phyloP scores from a whole-genome alignment of 2,888 invertebrate genomes.

The Leptura quadrifasciata region DNA sequence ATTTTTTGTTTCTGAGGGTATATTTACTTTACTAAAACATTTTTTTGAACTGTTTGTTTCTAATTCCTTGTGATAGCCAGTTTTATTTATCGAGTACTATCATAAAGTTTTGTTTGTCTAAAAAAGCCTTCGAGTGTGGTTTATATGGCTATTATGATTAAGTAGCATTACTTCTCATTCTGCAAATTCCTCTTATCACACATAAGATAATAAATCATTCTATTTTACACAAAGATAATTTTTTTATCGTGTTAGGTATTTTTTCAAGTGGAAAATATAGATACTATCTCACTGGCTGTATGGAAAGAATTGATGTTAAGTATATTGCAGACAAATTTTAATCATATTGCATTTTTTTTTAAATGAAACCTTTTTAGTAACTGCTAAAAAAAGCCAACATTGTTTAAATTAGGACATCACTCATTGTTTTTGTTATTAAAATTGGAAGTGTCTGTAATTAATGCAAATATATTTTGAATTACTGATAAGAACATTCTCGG shows the following conservation, averaged over 20 bases:
- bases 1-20: too few species aligned
- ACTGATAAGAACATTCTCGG: background rate
- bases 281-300: too few species aligned
- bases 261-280: background rate
- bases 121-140: background rate
- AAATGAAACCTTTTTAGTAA: background rate
- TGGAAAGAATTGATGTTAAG: too few species aligned
- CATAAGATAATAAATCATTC: background rate
- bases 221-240: slow-evolving; percentile 9
- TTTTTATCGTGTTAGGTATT: background rate
- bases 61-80: background rate
- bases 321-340: too few species aligned
- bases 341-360: background rate
- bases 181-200: background rate
- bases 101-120: background rate
- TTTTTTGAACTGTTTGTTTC: background rate
- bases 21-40: too few species aligned
- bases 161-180: background rate
- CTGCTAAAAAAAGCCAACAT: background rate
- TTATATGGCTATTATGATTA: background rate
- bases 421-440: background rate
- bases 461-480: background rate
- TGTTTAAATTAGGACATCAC: too few species aligned
- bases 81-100: background rate
- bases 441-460: too few species aligned